Percentiles rank a stretch among this genome's conserved stretches.
Evolutionary conservation across 2,113 vertebrate genomes (phyloP).

Genomic region (Phylloscopus trochiloides): DNA sequence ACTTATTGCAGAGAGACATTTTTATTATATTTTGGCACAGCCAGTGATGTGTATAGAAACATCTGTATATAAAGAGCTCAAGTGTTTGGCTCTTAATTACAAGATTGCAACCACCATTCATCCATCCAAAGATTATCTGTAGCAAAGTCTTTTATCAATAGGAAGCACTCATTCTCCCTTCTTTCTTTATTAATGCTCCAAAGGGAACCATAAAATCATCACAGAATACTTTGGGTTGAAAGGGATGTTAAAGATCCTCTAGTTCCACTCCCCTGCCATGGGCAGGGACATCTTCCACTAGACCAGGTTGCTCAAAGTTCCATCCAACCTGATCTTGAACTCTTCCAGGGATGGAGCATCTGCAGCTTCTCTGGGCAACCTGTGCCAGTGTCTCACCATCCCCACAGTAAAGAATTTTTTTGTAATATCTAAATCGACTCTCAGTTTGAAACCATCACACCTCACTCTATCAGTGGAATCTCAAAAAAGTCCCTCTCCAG

Average conservation of each 20-base stretch:
- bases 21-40: neutral
- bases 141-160: neutral
- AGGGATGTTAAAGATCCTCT: neutral
- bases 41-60: neutral
- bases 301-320: neutral
- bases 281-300: neutral
- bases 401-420: neutral
- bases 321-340: neutral
- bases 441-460: neutral
- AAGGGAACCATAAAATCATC: neutral
- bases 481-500: neutral
- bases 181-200: neutral
- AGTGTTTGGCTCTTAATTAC: neutral
- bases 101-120: neutral
- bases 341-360: neutral
- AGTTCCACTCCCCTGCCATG: neutral
- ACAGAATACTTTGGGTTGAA: neutral
- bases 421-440: neutral
- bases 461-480: neutral
- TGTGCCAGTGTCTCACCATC: neutral
- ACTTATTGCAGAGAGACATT: neutral
- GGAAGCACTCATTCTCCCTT: neutral
- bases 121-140: neutral
- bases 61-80: neutral
- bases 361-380: neutral